These are phyloP conservation scores for Hydrotaea diabolus DNA, from an alignment of 2,888 invertebrate species.

Conservation along the genomic window DNA sequence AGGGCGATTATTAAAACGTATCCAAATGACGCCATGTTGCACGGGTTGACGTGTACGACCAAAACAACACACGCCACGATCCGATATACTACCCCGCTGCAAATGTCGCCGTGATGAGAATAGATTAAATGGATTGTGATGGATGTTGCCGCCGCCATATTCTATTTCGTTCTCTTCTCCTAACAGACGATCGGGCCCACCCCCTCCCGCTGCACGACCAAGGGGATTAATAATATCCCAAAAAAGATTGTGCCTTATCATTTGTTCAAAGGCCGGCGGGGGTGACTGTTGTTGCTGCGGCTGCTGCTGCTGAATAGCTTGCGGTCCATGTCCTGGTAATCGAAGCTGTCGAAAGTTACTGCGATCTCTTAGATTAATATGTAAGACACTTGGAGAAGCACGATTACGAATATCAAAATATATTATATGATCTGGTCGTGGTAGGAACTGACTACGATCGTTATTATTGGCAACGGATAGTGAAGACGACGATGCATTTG, in stretches of 20 bases:
- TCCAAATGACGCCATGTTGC: conserved; percentile 79
- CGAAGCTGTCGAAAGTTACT: conserved; percentile 64
- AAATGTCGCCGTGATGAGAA: conserved; percentile 9
- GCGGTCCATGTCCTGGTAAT: conserved; percentile 40
- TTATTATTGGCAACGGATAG: conserved; percentile 2
- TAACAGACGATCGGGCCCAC: conserved; percentile 45
- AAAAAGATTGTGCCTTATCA: conserved; percentile 76
- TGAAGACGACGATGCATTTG: conserved; percentile 17
- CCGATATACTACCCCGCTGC: conserved; percentile 73
- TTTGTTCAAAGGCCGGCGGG: conserved; percentile 71
- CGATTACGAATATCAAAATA: conserved; percentile 72
- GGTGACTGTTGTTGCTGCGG: conserved; percentile 47
- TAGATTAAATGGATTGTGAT: conserved; percentile 46
- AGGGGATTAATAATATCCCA: conserved; percentile 78
- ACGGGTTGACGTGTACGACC: conserved; percentile 77
- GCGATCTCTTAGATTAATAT: conserved; percentile 64
- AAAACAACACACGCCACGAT: conserved; percentile 79
- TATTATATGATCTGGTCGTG: conserved; percentile 74
- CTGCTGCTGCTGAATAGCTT: conserved; percentile 13
- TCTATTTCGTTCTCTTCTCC: conserved; percentile 53
- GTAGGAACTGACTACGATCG: conserved; percentile 72
- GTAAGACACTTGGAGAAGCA: conserved; percentile 31
- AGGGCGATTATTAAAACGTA: conserved; percentile 77
- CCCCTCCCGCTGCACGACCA: conserved; percentile 63
- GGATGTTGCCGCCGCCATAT: neutral